Evolutionary conservation across 2,888 invertebrate genomes (phyloP), one percentile per base, ranked within the genome.

Genomic region (Acleris sparsana): DNA sequence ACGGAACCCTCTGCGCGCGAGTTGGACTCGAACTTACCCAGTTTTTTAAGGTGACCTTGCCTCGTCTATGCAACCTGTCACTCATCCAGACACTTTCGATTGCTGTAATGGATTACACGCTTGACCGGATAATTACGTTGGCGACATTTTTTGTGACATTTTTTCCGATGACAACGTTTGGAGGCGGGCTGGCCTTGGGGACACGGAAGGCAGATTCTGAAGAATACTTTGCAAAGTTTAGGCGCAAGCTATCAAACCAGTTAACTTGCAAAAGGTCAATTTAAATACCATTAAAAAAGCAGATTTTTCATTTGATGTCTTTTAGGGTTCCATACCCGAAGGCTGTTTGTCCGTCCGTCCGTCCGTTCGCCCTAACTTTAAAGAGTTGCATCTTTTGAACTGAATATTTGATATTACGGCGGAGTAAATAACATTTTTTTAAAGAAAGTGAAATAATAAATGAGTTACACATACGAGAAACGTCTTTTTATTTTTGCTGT

Each of bases 161-260:
- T 83, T 76, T 71, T 69, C 72, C 70, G 56, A 69, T 70, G 67
- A 71, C 70, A 69, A 70, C 65, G 62, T 74, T 73, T 70, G 66
- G 63, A 76, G 72, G 70, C 76, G 73, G 69, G 69, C 53, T 74
- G 80, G 76, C 88, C 88, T 87, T 87, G 85, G 69, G 68, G 72
- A 88, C 79, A 69, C 88, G 88, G 88, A 89, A 88, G 86, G 72
- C 79, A 72, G 73, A 71, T 71, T 75, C 29, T 75, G 77, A 81
- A 79, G 77, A 82, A 75, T 79, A 78, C 76, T 78, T 77, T 77
- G 70, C 76, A 72, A 25, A 9, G 9, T 69, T 73, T 63, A 70
- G 72, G 73, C 63, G 67, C 63, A 39, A 69, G 57, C 44, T 63
- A 9, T 29, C 20, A 61, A 62, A 66, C 53, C 53, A 61, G 68